Conservation (phyloP, 2,888 invertebrate species). For the Andrena trimmerana region DNA sequence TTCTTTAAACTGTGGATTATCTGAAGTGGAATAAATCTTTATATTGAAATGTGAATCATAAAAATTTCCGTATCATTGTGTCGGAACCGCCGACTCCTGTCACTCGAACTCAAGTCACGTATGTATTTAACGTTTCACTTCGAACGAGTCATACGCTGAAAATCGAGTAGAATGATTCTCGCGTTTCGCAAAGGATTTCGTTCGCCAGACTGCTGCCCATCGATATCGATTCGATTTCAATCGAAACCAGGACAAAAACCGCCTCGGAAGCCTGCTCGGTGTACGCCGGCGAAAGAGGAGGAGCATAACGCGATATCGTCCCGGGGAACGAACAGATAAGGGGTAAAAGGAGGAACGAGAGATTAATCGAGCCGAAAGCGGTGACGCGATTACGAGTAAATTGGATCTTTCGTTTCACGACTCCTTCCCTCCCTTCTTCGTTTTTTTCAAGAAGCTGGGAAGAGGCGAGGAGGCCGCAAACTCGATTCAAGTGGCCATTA, state of each 20-base stretch:
- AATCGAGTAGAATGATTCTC: slow-evolving; percentile 1
- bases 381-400: slow-evolving; percentile 76
- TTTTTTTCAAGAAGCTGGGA: slow-evolving; percentile 28
- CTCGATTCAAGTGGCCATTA: slow-evolving; percentile 75
- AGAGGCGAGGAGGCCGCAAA: slow-evolving; percentile 67
- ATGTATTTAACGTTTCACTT: background rate
- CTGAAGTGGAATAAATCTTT: too few relatives aligned
- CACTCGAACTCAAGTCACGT: too few relatives aligned
- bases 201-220: background rate
- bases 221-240: slow-evolving; percentile 43
- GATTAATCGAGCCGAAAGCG: slow-evolving; percentile 73
- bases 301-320: slow-evolving; percentile 56
- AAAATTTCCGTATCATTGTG: too few relatives aligned
- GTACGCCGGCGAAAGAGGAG: slow-evolving; percentile 37
- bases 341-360: slow-evolving; percentile 55
- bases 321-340: slow-evolving; percentile 44
- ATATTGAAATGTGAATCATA: too few relatives aligned
- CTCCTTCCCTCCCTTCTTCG: slow-evolving; percentile 20
- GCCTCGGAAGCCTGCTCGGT: slow-evolving; percentile 37
- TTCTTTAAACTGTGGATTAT: too few relatives aligned
- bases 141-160: background rate
- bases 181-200: slow-evolving; percentile 6
- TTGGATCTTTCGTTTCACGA: slow-evolving; percentile 71
- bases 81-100: too few relatives aligned
- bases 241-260: slow-evolving; percentile 10